Conservation (phyloP, 2,797 vertebrate genomes). For the Diceros bicornis region DNA sequence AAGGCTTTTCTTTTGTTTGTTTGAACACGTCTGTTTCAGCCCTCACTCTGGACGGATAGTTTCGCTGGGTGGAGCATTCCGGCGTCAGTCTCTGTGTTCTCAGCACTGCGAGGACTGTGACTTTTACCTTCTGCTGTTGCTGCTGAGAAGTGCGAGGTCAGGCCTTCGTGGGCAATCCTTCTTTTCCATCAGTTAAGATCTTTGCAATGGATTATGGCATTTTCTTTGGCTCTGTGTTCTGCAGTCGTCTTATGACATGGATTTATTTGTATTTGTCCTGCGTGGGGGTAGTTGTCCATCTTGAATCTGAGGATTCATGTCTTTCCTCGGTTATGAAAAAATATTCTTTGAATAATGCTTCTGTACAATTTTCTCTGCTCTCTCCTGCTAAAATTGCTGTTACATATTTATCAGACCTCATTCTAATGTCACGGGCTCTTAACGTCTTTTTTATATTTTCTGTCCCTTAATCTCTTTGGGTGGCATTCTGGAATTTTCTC, state of each 20-base stretch:
- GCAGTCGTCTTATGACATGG: not conserved
- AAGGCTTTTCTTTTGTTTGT: not conserved
- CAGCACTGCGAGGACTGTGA: not conserved
- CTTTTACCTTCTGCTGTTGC: not conserved
- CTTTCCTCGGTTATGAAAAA: not conserved
- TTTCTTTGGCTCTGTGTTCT: not conserved
- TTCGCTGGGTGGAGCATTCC: not conserved
- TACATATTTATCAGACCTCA: not conserved
- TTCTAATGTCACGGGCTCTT: not conserved
- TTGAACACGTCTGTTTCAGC: not conserved
- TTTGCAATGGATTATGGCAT: not conserved
- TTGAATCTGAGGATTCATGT: not conserved
- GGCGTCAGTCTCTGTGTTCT: not conserved
- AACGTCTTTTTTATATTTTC: not conserved
- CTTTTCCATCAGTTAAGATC: not conserved
- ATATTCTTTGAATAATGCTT: not conserved
- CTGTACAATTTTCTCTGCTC: not conserved
- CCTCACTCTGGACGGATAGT: not conserved
- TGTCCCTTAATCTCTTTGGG: not conserved
- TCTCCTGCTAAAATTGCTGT: not conserved
- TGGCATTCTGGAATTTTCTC: not conserved
- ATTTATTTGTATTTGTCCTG: not conserved
- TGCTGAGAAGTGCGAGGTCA: not conserved
- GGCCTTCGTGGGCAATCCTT: not conserved
- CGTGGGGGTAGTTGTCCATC: not conserved